These are phyloP conservation scores for Autographa gamma DNA, from an alignment of 2,888 invertebrate species.

Conservation along the genomic window DNA sequence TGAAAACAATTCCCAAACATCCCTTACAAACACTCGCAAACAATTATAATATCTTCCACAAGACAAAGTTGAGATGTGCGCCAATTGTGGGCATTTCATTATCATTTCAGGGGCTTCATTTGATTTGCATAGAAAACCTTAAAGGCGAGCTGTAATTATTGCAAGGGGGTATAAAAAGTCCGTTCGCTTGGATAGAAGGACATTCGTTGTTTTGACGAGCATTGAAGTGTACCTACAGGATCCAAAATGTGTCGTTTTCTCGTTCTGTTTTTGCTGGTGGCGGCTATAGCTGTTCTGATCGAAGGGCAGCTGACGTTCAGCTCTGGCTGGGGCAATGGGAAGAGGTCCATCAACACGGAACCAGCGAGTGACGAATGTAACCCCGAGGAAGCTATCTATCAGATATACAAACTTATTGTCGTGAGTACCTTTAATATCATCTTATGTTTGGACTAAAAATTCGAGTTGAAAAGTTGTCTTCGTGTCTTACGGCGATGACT, in stretches of 20 bases:
- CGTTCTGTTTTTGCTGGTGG: slow-evolving; percentile 59
- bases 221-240: neutral
- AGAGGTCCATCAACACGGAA: slow-evolving; percentile 69
- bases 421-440: slow-evolving; percentile 67
- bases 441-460: neutral
- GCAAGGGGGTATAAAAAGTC: slow-evolving; percentile 48
- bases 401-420: slow-evolving; percentile 90
- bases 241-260: slow-evolving; percentile 66
- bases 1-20: slow-evolving; percentile 15
- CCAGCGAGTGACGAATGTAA: slow-evolving; percentile 78
- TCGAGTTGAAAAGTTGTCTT: too few species aligned
- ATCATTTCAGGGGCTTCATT: slow-evolving; percentile 71
- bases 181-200: neutral
- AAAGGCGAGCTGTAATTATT: slow-evolving; percentile 46
- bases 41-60: slow-evolving; percentile 19
- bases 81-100: slow-evolving; percentile 51
- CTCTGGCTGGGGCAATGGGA: slow-evolving; percentile 87
- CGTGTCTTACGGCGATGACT: neutral
- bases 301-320: slow-evolving; percentile 89
- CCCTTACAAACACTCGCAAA: slow-evolving; percentile 21
- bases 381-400: slow-evolving; percentile 86
- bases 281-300: slow-evolving; percentile 60
- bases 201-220: slow-evolving; percentile 38
- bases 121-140: slow-evolving; percentile 71
- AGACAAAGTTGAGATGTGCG: slow-evolving; percentile 29